These are phyloP conservation scores for Tokudaia muenninki DNA, from an alignment of 2,797 vertebrate genomes.

Conservation along the genomic window DNA sequence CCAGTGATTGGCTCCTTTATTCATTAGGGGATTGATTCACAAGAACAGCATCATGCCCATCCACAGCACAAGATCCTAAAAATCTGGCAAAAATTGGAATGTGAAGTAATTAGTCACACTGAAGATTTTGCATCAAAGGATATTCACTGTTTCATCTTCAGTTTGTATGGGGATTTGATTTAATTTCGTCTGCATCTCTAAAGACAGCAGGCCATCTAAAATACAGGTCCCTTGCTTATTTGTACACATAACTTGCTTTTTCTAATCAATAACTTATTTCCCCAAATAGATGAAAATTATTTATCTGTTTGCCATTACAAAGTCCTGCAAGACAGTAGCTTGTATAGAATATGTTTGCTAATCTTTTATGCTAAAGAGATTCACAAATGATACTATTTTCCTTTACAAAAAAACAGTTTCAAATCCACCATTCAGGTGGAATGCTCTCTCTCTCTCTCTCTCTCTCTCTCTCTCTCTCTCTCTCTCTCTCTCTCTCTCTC, in stretches of 20 bases:
- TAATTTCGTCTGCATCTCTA: not conserved
- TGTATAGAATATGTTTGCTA: not conserved
- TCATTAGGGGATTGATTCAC: too few relatives aligned
- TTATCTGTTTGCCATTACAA: not conserved
- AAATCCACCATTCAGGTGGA: not conserved
- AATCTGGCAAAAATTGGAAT: not conserved
- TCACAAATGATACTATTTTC: not conserved
- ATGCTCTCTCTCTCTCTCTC: not conserved
- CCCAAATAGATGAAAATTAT: not conserved
- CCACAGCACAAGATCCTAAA: not conserved
- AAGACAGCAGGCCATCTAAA: not conserved
- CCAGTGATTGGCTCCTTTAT: too few relatives aligned
- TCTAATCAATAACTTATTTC: not conserved
- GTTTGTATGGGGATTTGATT: not conserved
- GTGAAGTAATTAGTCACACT: not conserved
- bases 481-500: too few relatives aligned
- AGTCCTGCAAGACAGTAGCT: not conserved
- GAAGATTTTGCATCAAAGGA: not conserved
- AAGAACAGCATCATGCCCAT: too few relatives aligned
- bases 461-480: too few relatives aligned
- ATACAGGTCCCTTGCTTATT: not conserved
- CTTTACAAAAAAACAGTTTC: not conserved
- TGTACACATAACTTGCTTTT: not conserved
- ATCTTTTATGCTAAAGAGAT: not conserved
- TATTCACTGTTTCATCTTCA: not conserved